Evolutionary conservation across 1,140 invertebrate species (phyloP).

Genomic region (Hestina assimilis): DNA sequence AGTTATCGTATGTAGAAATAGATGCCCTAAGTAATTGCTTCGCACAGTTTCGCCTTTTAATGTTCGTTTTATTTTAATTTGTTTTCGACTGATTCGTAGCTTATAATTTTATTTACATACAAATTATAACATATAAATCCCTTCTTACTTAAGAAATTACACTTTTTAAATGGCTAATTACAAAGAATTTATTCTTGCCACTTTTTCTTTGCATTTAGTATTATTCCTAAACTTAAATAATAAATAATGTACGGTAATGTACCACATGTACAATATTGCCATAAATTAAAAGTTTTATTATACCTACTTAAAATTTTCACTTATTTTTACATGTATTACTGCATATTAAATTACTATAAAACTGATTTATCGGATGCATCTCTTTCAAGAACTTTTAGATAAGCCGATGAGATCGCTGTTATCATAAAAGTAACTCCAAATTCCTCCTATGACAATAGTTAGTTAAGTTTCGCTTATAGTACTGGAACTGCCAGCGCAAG

Average conservation of each 20-base stretch:
- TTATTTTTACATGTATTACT: not conserved
- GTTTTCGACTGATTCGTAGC: not conserved
- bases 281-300: not conserved
- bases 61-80: constrained; percentile 2
- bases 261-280: not conserved
- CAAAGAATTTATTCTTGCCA: too few relatives aligned
- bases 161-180: too few relatives aligned
- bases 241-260: not conserved
- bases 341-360: too few relatives aligned
- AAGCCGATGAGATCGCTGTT: too few relatives aligned
- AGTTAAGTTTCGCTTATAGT: too few relatives aligned
- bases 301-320: not conserved
- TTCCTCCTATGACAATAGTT: too few relatives aligned
- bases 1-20: constrained; percentile 9
- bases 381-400: too few relatives aligned
- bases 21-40: constrained; percentile 17
- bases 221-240: constrained; percentile 11
- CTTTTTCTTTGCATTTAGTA: constrained; percentile 34
- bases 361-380: too few relatives aligned
- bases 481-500: too few relatives aligned
- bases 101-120: not conserved
- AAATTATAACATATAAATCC: not conserved
- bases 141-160: not conserved
- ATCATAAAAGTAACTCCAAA: too few relatives aligned
- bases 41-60: constrained; percentile 9